Evolutionary conservation across 2,113 vertebrate genomes (phyloP), one percentile per base, ranked within the genome.

Genomic region (Sphyrna mokarran): DNA sequence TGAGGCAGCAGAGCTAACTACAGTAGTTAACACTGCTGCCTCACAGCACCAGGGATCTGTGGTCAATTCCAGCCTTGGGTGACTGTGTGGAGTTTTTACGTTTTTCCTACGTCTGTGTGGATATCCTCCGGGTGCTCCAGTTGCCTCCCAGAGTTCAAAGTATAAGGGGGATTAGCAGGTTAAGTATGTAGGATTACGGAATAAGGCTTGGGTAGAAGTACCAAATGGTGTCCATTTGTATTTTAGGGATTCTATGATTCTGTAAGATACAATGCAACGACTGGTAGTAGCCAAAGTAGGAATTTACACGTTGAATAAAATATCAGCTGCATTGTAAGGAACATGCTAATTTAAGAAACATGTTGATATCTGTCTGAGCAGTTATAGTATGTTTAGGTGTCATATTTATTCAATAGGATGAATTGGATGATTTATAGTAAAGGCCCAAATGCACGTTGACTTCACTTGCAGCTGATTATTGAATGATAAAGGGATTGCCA

Each of bases 381-480:
- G n/a, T 89, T 68, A 93, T 22, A 93, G 33, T 18, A 66, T 93
- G n/a, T 93, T 18, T 89, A 26, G 58, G 86, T 63, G 66, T 93
- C n/a, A 66, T 63, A 68, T 93, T 93, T 93, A 91, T 91, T 91
- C 54, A 9, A 63, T 22, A 58, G 86, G 54, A 61, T 89, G 48
- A 89, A 58, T 89, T 37, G 63, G 89, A 66, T 93, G 4, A 93
- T 93, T 93, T 93, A 37, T 37, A 66, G 89, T 66, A 93, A 20
- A 93, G 61, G 61, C 68, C 89, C 63, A 93, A 37, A 93, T 93
- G 61, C n/a, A 93, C 63, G 89, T 93, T 37, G 61, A 63, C 61
- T 93, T 93, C 61, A 93, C 33, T 93, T 93, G 66, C 63, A 66
- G 16, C 89, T 37, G 61, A 68, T 66, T 22, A 93, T 93, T 93